phyloP scores from a whole-genome alignment of 2,113 vertebrate genomes.

The Antigone vipio region DNA sequence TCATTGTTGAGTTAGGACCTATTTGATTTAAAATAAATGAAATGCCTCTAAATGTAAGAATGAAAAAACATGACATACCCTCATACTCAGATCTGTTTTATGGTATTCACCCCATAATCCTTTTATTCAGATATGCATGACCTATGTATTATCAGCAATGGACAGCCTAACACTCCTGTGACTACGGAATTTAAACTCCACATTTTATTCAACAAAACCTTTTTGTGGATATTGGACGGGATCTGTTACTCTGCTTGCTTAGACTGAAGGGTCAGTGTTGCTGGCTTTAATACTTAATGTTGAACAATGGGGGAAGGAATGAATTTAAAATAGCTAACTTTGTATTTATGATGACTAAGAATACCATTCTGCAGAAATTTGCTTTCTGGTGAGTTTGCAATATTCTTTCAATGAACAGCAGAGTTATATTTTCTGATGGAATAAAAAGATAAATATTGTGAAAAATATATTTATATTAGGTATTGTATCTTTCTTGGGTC shows the following conservation, averaged over 20 bases:
- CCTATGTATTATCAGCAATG: background rate
- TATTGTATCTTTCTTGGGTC: background rate
- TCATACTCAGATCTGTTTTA: background rate
- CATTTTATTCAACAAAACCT: background rate
- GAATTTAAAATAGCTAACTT: background rate
- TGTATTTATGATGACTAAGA: background rate
- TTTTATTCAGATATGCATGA: background rate
- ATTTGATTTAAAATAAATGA: conserved; percentile 26
- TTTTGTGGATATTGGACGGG: background rate
- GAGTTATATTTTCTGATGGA: background rate
- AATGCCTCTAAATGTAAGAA: background rate
- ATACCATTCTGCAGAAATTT: conserved; percentile 5
- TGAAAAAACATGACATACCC: background rate
- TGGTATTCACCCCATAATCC: background rate
- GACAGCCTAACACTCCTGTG: background rate
- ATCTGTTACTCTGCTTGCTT: background rate
- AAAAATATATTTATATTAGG: background rate
- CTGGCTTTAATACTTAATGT: background rate
- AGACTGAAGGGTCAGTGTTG: background rate
- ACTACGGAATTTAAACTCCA: background rate
- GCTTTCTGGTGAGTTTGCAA: conserved; percentile 13
- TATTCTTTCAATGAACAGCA: conserved; percentile 3
- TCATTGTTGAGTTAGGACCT: background rate
- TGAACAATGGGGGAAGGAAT: background rate
- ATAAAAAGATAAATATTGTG: conserved; percentile 10